Percentiles rank a stretch among this genome's conserved stretches.
Conservation (phyloP, 1,140 invertebrate genomes). For the Hycleus cichorii region DNA sequence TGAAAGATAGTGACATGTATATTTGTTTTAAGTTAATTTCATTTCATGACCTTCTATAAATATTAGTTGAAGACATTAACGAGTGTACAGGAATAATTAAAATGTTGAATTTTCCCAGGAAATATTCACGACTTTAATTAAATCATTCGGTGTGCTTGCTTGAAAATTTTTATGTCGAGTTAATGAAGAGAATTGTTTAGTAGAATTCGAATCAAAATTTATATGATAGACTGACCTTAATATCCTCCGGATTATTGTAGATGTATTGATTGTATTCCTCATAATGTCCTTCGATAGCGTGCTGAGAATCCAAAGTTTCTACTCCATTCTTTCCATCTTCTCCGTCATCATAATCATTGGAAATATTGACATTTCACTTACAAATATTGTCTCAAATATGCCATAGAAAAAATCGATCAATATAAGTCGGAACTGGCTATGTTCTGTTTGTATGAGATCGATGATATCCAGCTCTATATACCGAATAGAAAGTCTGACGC, state of each 20-base stretch:
- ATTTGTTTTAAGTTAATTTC: too few species aligned
- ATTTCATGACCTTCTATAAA: too few species aligned
- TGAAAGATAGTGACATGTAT: too few species aligned
- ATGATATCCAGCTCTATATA: neutral
- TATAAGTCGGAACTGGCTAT: conserved; percentile 1
- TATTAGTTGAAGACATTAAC: too few species aligned
- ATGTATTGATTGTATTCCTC: conserved; percentile 12
- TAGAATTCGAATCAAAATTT: conserved; percentile 5
- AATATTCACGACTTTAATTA: too few species aligned
- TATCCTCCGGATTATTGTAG: conserved; percentile 6
- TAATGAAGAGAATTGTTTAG: too few species aligned
- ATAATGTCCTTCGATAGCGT: conserved; percentile 2
- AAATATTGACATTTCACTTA: conserved; percentile 12
- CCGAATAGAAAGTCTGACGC: conserved; percentile 12
- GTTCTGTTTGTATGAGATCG: conserved; percentile 5
- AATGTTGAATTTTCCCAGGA: too few species aligned
- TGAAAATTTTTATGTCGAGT: too few species aligned
- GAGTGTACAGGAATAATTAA: too few species aligned
- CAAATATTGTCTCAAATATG: neutral
- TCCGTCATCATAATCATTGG: neutral
- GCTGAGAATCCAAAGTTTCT: conserved; percentile 7
- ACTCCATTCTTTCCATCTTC: too few species aligned
- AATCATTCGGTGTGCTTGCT: too few species aligned
- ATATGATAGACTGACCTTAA: conserved; percentile 12
- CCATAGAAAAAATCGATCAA: too few species aligned